A percentile compares a stretch with the other conserved stretches of the same genome.
Conservation (phyloP, 2,113 vertebrate genomes). For the Erythrolamprus reginae region DNA sequence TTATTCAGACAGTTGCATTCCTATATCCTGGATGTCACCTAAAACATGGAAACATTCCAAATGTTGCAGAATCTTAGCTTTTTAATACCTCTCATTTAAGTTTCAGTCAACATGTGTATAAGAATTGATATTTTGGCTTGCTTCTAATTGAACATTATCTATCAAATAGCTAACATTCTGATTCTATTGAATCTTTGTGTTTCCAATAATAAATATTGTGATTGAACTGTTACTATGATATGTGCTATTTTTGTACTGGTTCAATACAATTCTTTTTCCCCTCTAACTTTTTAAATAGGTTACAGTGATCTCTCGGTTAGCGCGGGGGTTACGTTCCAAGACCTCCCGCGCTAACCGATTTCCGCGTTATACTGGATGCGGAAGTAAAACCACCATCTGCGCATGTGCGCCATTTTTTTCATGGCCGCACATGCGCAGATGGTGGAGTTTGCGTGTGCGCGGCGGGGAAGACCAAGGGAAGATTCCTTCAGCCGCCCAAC, state of each 20-base stretch:
- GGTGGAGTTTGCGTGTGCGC: too few relatives aligned
- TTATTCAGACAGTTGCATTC: background rate
- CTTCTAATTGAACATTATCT: slow-evolving; percentile 15
- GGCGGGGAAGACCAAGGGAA: too few relatives aligned
- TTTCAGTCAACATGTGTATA: slow-evolving; percentile 27
- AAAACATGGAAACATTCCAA: background rate
- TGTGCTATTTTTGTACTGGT: background rate
- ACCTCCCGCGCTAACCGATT: too few relatives aligned
- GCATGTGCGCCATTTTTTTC: too few relatives aligned
- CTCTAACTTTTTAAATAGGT: background rate
- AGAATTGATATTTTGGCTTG: slow-evolving; percentile 1
- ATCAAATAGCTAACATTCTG: background rate
- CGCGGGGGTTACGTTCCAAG: too few relatives aligned
- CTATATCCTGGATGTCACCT: slow-evolving; percentile 6
- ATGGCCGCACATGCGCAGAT: too few relatives aligned
- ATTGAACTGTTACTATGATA: background rate
- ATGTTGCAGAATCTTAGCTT: background rate
- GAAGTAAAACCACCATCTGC: too few relatives aligned
- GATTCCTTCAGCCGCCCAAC: too few relatives aligned
- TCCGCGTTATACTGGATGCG: too few relatives aligned
- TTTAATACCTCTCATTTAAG: slow-evolving; percentile 40
- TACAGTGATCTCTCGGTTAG: too few relatives aligned
- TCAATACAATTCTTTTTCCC: background rate
- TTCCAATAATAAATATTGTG: background rate
- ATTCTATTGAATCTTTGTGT: background rate